Evolutionary conservation across 2,888 invertebrate species (phyloP).

Genomic region (Gisinianus flammeolus): DNA sequence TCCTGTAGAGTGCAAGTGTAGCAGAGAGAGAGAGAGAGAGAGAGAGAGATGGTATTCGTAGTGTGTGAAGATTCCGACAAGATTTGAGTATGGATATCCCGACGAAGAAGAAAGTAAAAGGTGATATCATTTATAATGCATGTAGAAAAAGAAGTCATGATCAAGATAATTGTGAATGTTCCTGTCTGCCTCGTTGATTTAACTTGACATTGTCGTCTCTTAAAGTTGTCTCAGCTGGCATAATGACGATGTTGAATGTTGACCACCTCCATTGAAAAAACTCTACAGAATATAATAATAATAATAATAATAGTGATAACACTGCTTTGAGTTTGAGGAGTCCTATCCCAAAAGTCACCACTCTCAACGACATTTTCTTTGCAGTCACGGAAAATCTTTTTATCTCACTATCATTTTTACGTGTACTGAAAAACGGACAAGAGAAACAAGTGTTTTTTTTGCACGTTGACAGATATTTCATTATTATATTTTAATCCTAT

Average conservation of each 20-base stretch:
- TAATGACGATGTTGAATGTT: not conserved
- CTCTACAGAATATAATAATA: not conserved
- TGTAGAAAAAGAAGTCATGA: not conserved
- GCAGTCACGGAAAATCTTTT: conserved; percentile 24
- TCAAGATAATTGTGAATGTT: conserved; percentile 9
- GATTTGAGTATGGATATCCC: not conserved
- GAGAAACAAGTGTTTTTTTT: too few relatives aligned
- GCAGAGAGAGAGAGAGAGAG: not conserved
- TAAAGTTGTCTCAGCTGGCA: conserved; percentile 23
- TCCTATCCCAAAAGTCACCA: not conserved
- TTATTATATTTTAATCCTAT: not conserved
- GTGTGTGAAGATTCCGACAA: not conserved
- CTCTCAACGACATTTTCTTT: not conserved
- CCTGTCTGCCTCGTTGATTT: conserved; percentile 25
- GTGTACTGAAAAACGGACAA: too few relatives aligned
- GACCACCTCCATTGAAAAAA: not conserved
- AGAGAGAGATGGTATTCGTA: not conserved
- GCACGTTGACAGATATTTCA: too few relatives aligned
- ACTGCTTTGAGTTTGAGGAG: not conserved
- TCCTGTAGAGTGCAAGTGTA: not conserved
- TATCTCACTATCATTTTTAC: not conserved
- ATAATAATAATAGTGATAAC: not conserved
- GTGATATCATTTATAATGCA: not conserved
- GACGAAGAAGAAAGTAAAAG: conserved; percentile 6
- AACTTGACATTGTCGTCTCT: conserved; percentile 6